A percentile compares a stretch with the other conserved stretches of the same genome.
Conservation (phyloP, 2,113 vertebrate genomes). For the Apodemus speciosus region DNA sequence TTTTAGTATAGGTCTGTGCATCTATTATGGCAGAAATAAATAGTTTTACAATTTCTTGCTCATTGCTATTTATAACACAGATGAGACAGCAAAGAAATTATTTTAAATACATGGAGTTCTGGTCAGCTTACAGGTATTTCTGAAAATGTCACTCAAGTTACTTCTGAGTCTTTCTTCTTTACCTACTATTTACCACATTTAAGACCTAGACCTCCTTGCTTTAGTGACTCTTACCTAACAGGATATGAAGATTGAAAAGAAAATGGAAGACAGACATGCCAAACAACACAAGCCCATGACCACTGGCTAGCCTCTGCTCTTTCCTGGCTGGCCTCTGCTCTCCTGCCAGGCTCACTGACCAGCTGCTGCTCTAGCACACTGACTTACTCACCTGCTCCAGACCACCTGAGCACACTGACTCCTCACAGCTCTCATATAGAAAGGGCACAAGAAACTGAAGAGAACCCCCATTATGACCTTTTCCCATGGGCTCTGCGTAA, state of each 20-base stretch:
- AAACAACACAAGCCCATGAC: not conserved
- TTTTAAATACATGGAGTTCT: slow-evolving; percentile 34
- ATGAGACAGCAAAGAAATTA: slow-evolving; percentile 17
- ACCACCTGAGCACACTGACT: slow-evolving; percentile 6
- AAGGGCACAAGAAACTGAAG: not conserved
- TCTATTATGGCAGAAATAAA: slow-evolving; percentile 40
- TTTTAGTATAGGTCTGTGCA: not conserved
- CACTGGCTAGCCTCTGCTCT: no score
- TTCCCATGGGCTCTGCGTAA: not conserved
- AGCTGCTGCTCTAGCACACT: not conserved
- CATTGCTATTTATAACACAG: slow-evolving; percentile 60
- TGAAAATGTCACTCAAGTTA: not conserved
- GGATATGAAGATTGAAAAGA: not conserved
- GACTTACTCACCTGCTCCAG: not conserved
- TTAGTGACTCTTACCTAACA: not conserved
- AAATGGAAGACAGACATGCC: not conserved
- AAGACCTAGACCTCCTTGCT: not conserved
- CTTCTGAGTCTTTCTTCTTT: not conserved
- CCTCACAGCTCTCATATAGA: not conserved
- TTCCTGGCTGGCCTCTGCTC: not conserved
- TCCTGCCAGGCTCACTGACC: not conserved
- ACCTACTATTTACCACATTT: not conserved
- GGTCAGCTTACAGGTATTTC: not conserved
- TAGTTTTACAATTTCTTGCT: slow-evolving; percentile 59
- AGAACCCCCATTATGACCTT: not conserved